Base-by-base conservation (phyloP, 2,888 invertebrate species). In the Pachycephus smyrnensis region DNA sequence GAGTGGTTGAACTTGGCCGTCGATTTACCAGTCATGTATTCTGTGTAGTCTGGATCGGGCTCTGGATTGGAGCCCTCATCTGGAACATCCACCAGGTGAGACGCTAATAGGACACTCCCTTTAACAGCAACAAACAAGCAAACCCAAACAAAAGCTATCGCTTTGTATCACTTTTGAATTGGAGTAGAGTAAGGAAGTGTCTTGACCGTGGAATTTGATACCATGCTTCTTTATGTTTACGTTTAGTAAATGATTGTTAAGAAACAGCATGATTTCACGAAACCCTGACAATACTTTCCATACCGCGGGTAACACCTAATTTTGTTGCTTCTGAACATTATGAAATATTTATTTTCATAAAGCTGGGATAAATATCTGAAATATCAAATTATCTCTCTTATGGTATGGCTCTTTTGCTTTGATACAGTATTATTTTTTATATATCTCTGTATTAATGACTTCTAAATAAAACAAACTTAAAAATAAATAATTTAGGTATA, bases 21-120 rank as follows among this genome's bases (percentile, higher is more conserved):
- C 73, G 88, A 85, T 92, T 97, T 97, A 69, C 97, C 97, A 0
- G 96, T 96, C 97, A 97, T 97, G 90, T 97, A 97, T 91, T 97
- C 97, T 76, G 97, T 97, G 92, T 96, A 97, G 91, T 98, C 98
- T 0, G 97, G 96, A 92, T 98, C 98, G 4, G 96, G 96, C 88
- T 97, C 97, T 0, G 96, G 96, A 92, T 96, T 96, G 33, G 96
- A 96, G 77, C 95, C 96, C 86, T 97, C 97, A 93, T 97, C 97
- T 95, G 93, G 77, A 92, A 93, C 88, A 90, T 89, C 88, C 88
- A 89, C 88, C 88, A 89, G 88, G 85, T 90, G 89, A 87, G 89
- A 87, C 86, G 89, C 89, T 90, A 90, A 89, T 89, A 90, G 88
- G 88, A 90, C 88, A 88, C 88, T 89, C 86, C 89, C 89, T 89